A percentile compares a stretch with the other conserved stretches of the same genome.
Conservation (phyloP, 2,113 vertebrate genomes). For the Dolichotis patagonum region DNA sequence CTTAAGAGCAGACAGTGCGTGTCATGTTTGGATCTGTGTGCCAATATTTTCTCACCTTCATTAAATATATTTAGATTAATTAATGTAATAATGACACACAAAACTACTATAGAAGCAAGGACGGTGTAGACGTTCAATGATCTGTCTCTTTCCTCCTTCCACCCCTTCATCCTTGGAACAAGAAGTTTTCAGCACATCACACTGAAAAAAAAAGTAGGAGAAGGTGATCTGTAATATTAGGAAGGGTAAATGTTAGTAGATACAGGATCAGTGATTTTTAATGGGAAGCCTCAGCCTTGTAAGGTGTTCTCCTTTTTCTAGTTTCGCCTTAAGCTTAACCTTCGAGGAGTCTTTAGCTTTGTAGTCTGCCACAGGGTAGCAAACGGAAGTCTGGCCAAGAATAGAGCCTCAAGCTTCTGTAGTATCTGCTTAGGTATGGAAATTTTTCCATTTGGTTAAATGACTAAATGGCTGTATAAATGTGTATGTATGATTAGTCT, state of each 20-base stretch:
- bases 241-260: background rate
- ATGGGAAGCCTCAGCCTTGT: background rate
- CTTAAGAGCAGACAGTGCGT: background rate
- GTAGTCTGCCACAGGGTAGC: background rate
- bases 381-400: background rate
- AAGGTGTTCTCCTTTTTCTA: background rate
- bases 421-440: background rate
- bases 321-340: background rate
- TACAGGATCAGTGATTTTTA: background rate
- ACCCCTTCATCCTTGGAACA: background rate
- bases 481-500: background rate
- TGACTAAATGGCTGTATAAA: background rate
- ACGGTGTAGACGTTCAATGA: background rate
- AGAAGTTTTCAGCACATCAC: background rate
- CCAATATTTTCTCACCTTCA: background rate
- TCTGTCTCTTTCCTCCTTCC: background rate
- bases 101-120: background rate
- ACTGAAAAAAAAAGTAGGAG: background rate
- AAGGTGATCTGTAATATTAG: background rate
- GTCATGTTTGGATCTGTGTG: background rate
- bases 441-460: background rate
- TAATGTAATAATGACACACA: background rate
- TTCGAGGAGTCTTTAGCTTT: background rate
- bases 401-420: background rate
- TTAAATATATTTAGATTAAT: slow-evolving; percentile 31